Evolutionary conservation across 2,113 vertebrate genomes (phyloP), one percentile per base, ranked within the genome.

Genomic region (Bufo bufo): DNA sequence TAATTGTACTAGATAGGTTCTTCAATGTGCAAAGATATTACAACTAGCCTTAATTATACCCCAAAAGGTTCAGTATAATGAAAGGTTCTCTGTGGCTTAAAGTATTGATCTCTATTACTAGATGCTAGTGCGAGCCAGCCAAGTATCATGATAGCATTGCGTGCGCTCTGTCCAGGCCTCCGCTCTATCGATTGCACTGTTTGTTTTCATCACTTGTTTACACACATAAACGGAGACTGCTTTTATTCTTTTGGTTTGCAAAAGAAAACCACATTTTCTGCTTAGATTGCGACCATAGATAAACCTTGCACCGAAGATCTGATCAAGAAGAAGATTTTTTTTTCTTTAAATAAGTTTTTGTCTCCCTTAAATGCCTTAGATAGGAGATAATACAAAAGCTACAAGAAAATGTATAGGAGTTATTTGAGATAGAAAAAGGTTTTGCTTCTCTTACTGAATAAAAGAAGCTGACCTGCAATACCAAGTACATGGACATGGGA

Each of bases 61-160:
- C 47, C 17, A 78, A 49, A 58, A 75, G 33, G 20, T 56, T 19
- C 33, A 61, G 49, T 75, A 77, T 74, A 77, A 85, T n/a, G 54
- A 85, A 77, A 84, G 54, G 9, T 47, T 59, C 56, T 80, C 58
- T 43, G 16, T 19, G 61, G 77, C 74, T 80, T 63, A 65, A 45
- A 58, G 19, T 85, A 61, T 85, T 75, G 74, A 77, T 78, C 85
- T 66, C 43, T 52, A 61, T 86, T 65, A 63, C 78, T 63, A 86
- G 75, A 65, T 65, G 59, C 14, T 66, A 54, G 85, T 9, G n/a
- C 11, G 17, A 65, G 45, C 5, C 84, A 77, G 72, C 52, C 43
- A 63, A 77, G 72, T 77, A 77, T 77, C 84, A 86, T 59, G 78
- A 77, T 78, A 13, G 45, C 85, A 65, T 61, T 58, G 59, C 74